phyloP scores from a whole-genome alignment of 2,113 vertebrate genomes.

The Cebidichthys violaceus region DNA sequence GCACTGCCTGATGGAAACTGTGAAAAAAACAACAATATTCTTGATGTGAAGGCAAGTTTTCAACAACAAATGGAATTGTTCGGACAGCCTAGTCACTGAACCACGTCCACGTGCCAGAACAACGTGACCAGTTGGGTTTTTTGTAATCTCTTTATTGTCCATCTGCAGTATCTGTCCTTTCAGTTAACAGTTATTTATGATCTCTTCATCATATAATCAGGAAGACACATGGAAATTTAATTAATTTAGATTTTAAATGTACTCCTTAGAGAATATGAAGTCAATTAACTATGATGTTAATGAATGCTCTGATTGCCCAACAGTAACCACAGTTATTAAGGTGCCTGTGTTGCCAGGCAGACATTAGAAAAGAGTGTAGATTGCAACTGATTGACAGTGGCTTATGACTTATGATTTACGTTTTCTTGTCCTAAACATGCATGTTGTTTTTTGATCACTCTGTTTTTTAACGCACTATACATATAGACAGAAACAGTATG shows the following conservation, averaged over 20 bases:
- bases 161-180: background rate
- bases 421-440: background rate
- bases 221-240: conserved; percentile 39
- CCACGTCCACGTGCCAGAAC: background rate
- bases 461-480: background rate
- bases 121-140: background rate
- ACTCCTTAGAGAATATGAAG: conserved; percentile 33
- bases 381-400: background rate
- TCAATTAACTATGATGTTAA: conserved; percentile 47
- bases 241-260: conserved; percentile 41
- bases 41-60: conserved; percentile 23
- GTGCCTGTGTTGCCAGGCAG: conserved; percentile 2
- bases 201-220: conserved; percentile 27
- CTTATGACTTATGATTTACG: too few species aligned
- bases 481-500: background rate
- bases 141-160: background rate
- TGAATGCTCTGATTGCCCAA: conserved; percentile 41
- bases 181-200: conserved; percentile 3
- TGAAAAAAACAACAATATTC: conserved; percentile 7
- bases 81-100: background rate
- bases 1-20: conserved; percentile 32
- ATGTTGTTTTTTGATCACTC: background rate
- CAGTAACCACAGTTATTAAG: conserved; percentile 26
- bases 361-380: background rate
- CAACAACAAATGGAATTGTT: conserved; percentile 11